phyloP scores from a whole-genome alignment of 2,113 vertebrate genomes.

The Leucoraja erinaceus region DNA sequence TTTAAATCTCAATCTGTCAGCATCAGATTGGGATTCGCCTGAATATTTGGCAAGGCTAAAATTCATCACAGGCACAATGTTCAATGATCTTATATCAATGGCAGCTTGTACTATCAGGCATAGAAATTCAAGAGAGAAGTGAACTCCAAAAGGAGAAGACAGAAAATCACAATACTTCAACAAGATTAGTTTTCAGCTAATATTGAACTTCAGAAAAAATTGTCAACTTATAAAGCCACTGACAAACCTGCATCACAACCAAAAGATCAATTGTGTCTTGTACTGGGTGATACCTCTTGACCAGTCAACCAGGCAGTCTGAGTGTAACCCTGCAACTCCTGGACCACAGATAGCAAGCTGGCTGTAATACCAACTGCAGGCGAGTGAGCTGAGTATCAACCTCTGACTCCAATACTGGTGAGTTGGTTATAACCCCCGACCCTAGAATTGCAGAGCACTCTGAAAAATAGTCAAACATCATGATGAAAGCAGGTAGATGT shows the following conservation, averaged over 20 bases:
- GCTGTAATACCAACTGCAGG: too few species aligned
- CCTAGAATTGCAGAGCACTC: neutral
- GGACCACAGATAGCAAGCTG: too few species aligned
- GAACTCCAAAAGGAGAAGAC: neutral
- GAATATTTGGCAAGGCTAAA: neutral
- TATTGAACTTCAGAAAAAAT: neutral
- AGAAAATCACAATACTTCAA: neutral
- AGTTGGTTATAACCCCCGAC: neutral
- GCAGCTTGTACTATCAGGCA: neutral
- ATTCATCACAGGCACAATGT: neutral
- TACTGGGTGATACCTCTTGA: too few species aligned
- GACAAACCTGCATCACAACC: neutral
- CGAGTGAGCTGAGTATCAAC: neutral
- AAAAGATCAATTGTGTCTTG: too few species aligned
- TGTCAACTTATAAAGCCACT: neutral
- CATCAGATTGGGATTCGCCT: neutral
- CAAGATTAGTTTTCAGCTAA: neutral
- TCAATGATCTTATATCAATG: neutral
- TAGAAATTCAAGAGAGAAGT: neutral
- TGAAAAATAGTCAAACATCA: neutral
- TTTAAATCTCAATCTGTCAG: neutral
- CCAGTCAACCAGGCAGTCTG: too few species aligned
- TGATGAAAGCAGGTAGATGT: neutral
- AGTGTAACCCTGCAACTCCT: too few species aligned
- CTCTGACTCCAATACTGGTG: neutral